Conservation (phyloP, 2,888 invertebrate species). For the Bhutanitis thaidina region DNA sequence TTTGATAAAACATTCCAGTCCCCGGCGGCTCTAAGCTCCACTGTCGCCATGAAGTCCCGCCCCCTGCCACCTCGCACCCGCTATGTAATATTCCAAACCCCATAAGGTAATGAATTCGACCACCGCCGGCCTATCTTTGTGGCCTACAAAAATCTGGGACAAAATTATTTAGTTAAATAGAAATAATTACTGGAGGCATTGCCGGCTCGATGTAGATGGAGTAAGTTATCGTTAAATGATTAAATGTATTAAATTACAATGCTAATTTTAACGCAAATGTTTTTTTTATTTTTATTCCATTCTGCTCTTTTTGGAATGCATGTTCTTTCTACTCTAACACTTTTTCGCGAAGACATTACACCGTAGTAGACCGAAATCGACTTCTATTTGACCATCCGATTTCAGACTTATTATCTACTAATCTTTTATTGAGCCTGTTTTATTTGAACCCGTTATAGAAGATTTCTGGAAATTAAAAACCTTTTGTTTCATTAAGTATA, state of each 20-base stretch:
- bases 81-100: slow-evolving; percentile 39
- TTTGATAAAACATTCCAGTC: slow-evolving; percentile 70
- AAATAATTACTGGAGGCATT: too few relatives aligned
- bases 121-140: slow-evolving; percentile 58
- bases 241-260: too few relatives aligned
- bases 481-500: too few relatives aligned
- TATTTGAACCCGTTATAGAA: too few relatives aligned
- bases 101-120: slow-evolving; percentile 72
- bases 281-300: too few relatives aligned
- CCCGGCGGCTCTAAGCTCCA: slow-evolving; percentile 30
- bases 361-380: too few relatives aligned
- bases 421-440: neutral
- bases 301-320: too few relatives aligned
- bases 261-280: too few relatives aligned
- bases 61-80: slow-evolving; percentile 36
- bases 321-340: slow-evolving; percentile 10
- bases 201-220: too few relatives aligned
- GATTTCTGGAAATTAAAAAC: too few relatives aligned
- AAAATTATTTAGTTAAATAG: neutral
- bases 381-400: neutral
- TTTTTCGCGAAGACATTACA: slow-evolving; percentile 5
- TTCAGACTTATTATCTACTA: neutral
- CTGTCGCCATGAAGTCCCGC: slow-evolving; percentile 65
- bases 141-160: slow-evolving; percentile 62
- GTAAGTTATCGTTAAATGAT: too few relatives aligned